A percentile compares a stretch with the other conserved stretches of the same genome.
Conservation (phyloP, 1,140 invertebrate genomes). For the Globodera ellingtonae region DNA sequence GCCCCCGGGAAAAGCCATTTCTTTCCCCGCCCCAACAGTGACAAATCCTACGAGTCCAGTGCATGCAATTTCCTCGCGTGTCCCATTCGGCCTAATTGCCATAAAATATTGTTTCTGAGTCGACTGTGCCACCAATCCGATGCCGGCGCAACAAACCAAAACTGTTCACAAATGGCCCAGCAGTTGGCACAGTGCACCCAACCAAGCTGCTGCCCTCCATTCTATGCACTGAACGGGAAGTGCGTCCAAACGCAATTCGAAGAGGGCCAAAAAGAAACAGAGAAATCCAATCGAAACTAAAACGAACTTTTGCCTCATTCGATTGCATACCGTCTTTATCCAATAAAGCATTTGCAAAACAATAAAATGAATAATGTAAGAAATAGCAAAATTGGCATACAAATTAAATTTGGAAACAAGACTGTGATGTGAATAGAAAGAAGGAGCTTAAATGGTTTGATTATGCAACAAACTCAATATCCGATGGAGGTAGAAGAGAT, state of each 20-base stretch:
- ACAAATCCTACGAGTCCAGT: conserved; percentile 54
- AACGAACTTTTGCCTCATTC: background rate
- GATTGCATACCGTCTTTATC: background rate
- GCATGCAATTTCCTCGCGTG: conserved; percentile 60
- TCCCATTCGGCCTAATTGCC: conserved; percentile 53
- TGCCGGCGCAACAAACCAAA: background rate
- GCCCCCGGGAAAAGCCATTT: too few relatives aligned
- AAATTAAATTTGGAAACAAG: too few relatives aligned
- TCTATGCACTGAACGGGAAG: conserved; percentile 47
- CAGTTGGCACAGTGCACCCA: conserved; percentile 51
- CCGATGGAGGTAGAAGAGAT: background rate
- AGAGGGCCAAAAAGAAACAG: background rate
- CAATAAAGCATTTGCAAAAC: background rate
- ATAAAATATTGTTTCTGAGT: conserved; percentile 50
- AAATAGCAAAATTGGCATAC: too few relatives aligned
- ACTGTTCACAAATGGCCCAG: background rate
- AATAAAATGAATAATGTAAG: background rate
- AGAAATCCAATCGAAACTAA: conserved; percentile 25
- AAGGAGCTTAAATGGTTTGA: background rate
- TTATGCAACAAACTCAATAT: background rate
- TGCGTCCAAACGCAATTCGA: conserved; percentile 47
- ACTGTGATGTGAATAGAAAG: background rate
- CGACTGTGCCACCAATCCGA: conserved; percentile 41
- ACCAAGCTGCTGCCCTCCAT: conserved; percentile 60
- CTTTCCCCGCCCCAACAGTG: conserved; percentile 45